These are phyloP conservation scores for Pristionchus fissidentatus DNA, from an alignment of 2,888 invertebrate species.

Conservation along the genomic window DNA sequence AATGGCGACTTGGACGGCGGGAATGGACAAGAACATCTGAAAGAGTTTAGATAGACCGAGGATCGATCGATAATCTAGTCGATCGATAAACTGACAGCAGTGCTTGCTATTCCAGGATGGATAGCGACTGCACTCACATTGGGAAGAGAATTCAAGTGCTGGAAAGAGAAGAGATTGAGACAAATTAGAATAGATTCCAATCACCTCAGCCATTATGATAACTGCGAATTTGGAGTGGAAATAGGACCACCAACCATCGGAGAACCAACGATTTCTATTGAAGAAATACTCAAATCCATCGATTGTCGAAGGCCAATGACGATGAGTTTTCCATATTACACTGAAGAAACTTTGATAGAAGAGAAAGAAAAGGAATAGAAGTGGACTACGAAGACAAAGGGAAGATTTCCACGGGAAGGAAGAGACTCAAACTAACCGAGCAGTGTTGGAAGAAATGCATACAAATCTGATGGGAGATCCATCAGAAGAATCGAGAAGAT, in stretches of 20 bases:
- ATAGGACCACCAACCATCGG: slow-evolving; percentile 23
- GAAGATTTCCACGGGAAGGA: too few relatives aligned
- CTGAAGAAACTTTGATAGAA: not conserved
- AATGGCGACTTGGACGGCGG: not conserved
- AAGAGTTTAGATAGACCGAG: too few relatives aligned
- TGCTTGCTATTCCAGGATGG: slow-evolving; percentile 20
- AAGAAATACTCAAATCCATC: not conserved
- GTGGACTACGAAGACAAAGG: too few relatives aligned
- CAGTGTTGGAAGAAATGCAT: not conserved
- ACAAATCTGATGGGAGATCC: not conserved
- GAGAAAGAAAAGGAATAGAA: too few relatives aligned
- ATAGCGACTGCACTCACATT: slow-evolving; percentile 15
- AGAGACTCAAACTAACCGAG: slow-evolving; percentile 7
- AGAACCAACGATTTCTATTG: not conserved
- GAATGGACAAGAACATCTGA: not conserved
- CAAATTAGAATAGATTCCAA: not conserved
- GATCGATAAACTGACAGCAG: not conserved
- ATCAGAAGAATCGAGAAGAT: too few relatives aligned
- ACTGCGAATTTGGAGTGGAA: not conserved
- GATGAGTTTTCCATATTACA: not conserved
- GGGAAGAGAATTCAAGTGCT: not conserved
- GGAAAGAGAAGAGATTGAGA: not conserved
- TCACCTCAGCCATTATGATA: slow-evolving; percentile 3
- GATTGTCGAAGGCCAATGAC: not conserved
- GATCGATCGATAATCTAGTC: not conserved